phyloP scores from a whole-genome alignment of 2,113 vertebrate genomes.

The Crypturellus undulatus region DNA sequence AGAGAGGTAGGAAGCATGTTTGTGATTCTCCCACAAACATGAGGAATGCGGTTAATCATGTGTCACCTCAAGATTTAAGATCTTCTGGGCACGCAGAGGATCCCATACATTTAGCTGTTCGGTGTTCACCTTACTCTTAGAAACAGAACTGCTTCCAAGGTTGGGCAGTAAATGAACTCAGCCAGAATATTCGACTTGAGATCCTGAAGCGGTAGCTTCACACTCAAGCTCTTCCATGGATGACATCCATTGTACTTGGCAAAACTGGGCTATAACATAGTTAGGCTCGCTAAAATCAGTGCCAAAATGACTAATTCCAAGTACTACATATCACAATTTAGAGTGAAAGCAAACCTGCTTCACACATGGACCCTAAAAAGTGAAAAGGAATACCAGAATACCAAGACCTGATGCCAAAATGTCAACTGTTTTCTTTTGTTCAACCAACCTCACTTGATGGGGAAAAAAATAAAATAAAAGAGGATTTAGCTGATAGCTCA shows the following conservation, averaged over 20 bases:
- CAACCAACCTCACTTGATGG: background rate
- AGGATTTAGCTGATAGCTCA: fast-evolving
- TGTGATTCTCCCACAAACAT: background rate
- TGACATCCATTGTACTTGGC: fast-evolving
- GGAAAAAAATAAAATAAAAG: background rate
- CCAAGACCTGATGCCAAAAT: background rate
- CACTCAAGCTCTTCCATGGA: background rate
- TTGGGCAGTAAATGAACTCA: background rate
- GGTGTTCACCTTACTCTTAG: background rate
- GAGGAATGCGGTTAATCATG: background rate
- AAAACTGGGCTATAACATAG: background rate
- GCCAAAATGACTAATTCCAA: background rate
- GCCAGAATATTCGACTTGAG: background rate
- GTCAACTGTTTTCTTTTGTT: background rate
- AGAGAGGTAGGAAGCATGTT: background rate
- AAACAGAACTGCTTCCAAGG: background rate
- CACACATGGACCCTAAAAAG: background rate
- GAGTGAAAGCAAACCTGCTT: background rate
- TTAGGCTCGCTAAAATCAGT: background rate
- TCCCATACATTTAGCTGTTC: background rate
- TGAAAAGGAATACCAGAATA: background rate
- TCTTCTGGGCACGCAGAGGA: background rate
- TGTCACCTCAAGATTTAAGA: background rate
- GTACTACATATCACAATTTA: background rate
- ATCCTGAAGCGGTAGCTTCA: background rate